Conservation (phyloP, 2,113 vertebrate genomes). For the Phyllopteryx taeniolatus region DNA sequence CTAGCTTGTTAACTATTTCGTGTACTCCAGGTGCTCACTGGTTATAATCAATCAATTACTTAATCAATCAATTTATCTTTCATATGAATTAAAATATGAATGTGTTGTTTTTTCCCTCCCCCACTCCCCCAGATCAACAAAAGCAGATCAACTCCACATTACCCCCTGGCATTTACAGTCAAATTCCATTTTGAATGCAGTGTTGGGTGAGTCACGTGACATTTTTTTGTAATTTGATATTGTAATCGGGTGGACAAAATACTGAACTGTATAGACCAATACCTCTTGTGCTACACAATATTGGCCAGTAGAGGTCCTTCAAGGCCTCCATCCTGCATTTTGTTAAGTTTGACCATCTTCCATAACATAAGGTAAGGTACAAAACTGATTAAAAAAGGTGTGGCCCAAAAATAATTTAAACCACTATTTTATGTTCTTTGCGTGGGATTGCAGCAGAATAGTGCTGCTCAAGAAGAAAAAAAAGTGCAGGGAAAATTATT, state of each 20-base stretch:
- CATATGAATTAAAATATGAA: too few relatives aligned
- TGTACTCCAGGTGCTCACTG: too few relatives aligned
- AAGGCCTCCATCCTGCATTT: not conserved
- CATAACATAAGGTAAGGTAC: not conserved
- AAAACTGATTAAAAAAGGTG: not conserved
- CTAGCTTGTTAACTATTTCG: too few relatives aligned
- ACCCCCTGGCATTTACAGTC: not conserved
- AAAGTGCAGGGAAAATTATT: too few relatives aligned
- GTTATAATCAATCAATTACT: too few relatives aligned
- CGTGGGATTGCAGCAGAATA: too few relatives aligned
- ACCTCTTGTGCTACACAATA: not conserved
- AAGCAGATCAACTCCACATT: not conserved
- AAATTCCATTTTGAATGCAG: not conserved
- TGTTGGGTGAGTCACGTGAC: constrained; percentile 7
- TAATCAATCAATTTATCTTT: too few relatives aligned
- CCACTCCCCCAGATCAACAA: not conserved
- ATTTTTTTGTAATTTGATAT: too few relatives aligned
- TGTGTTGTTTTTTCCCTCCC: not conserved
- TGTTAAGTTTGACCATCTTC: not conserved
- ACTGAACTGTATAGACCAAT: not conserved
- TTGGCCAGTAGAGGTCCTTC: constrained; percentile 32
- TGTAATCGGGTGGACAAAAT: too few relatives aligned
- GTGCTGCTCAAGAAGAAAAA: too few relatives aligned
- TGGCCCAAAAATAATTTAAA: not conserved
- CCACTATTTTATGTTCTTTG: too few relatives aligned